These are phyloP conservation scores for Andrena minutula DNA, from an alignment of 2,888 invertebrate genomes.

Conservation along the genomic window DNA sequence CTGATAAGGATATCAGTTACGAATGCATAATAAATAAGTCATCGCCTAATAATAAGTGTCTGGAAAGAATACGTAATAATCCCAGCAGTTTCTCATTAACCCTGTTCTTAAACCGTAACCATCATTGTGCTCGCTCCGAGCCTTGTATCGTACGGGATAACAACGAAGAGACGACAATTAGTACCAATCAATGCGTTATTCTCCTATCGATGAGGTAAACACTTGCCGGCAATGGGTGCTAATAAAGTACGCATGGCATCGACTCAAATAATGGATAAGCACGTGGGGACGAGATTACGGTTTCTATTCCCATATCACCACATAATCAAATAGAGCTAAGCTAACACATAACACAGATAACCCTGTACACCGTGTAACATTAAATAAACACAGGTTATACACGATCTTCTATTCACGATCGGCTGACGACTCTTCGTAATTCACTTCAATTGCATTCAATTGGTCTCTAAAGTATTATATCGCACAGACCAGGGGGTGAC, in stretches of 20 bases:
- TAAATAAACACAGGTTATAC: slow-evolving; percentile 18
- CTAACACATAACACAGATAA: not conserved
- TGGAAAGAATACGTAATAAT: not conserved
- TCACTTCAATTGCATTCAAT: slow-evolving; percentile 43
- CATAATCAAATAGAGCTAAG: slow-evolving; percentile 9
- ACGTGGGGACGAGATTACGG: slow-evolving; percentile 48
- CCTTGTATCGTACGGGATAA: slow-evolving; percentile 10
- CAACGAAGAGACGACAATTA: slow-evolving; percentile 37
- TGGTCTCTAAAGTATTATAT: slow-evolving; percentile 20
- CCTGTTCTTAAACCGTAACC: not conserved
- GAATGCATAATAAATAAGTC: too few relatives aligned
- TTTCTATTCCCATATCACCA: slow-evolving; percentile 29
- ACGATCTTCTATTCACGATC: slow-evolving; percentile 9
- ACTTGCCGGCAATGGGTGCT: slow-evolving; percentile 52
- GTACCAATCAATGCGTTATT: slow-evolving; percentile 47
- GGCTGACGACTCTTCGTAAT: slow-evolving; percentile 20
- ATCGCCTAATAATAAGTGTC: too few relatives aligned
- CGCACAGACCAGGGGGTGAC: slow-evolving; percentile 4
- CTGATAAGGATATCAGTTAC: too few relatives aligned
- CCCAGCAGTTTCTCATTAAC: not conserved
- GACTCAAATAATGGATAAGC: slow-evolving; percentile 54
- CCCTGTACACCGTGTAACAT: slow-evolving; percentile 1
- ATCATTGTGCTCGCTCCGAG: not conserved
- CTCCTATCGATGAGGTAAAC: slow-evolving; percentile 48
- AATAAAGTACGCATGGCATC: slow-evolving; percentile 49